phyloP scores from a whole-genome alignment of 2,797 vertebrate species.

The Pipistrellus pipistrellus region DNA sequence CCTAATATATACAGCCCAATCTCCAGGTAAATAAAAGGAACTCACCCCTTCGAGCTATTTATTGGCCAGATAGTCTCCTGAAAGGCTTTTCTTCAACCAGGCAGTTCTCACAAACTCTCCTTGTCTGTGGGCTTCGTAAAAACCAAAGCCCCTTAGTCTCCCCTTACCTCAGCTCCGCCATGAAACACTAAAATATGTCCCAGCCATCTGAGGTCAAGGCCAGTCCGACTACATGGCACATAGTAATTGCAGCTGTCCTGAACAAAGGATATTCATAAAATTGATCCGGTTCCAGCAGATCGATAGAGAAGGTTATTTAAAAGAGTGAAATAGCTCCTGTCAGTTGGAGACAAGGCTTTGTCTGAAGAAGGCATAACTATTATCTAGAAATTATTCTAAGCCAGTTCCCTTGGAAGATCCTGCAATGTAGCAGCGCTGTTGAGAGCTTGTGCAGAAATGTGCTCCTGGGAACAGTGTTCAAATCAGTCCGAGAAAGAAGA shows the following conservation, averaged over 20 bases:
- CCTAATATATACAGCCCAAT: not conserved
- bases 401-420: conserved; percentile 58
- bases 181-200: conserved; percentile 67
- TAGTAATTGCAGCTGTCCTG: conserved; percentile 75
- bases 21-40: conserved; percentile 66
- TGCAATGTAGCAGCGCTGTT: not conserved
- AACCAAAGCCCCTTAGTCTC: conserved; percentile 55
- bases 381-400: conserved; percentile 73
- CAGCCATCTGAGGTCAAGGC: conserved; percentile 73
- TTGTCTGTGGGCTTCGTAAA: conserved; percentile 69
- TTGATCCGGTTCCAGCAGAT: conserved; percentile 73
- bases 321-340: conserved; percentile 68
- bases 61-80: conserved; percentile 23
- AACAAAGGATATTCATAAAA: conserved; percentile 81
- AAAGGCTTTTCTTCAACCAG: conserved; percentile 68
- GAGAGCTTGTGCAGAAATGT: not conserved
- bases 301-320: conserved; percentile 83
- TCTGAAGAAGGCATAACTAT: conserved; percentile 82
- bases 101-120: conserved; percentile 48
- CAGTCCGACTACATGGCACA: conserved; percentile 72
- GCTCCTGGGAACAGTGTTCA: conserved; percentile 18
- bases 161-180: conserved; percentile 51
- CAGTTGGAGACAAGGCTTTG: conserved; percentile 59
- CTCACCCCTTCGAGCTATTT: conserved; percentile 8
- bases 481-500: conserved; percentile 51